Evolutionary conservation across 2,888 invertebrate species (phyloP), one percentile per base, ranked within the genome.

Genomic region (Glyphotaelius pellucidus): DNA sequence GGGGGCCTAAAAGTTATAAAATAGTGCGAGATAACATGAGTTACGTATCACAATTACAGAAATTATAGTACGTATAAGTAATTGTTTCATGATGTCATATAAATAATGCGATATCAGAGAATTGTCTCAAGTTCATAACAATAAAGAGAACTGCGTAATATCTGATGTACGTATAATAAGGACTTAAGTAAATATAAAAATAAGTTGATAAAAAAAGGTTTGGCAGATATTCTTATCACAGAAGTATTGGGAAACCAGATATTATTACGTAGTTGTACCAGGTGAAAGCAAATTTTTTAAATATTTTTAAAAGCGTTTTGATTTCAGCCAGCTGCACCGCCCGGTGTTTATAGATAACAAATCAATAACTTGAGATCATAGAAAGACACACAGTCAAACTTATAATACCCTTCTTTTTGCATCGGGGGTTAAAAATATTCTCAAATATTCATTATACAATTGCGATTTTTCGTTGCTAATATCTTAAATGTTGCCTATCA

Each of bases 1-100:
- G 11, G 92, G 79, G 80, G 90, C 35, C 92, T 92, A 80, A 30
- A 85, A 90, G 30, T 32, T 31, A 4, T 35, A 83, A 81, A 31
- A 83, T 83, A 83, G 14, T 35, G 19, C 1, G 3, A 83, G 83
- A 83, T 32, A 35, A 35, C 32, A 32, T 25, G 25, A 67, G 25
- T 67, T 67, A 67, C n/a, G 5, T 19, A 25, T 67, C 47, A 47
- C 4, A 47, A 67, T 67, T 9, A 67, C 7, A 67, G 15, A 15
- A 67, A 19, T 67, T 67, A 67, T n/a, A 67, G n/a, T 47, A 42
- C 2, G 42, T 67, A 67, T 67, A 25, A 25, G 25, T 67, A 67
- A 67, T 67, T 25, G 5, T 67, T 19, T 25, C 5, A 67, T 67
- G 25, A 67, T 9, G 25, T 5, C 67, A 67, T 67, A 67, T 67